Percentiles rank a stretch among this genome's conserved stretches.
phyloP scores from a whole-genome alignment of 2,797 vertebrate species.

The Acipenser transmontanus region DNA sequence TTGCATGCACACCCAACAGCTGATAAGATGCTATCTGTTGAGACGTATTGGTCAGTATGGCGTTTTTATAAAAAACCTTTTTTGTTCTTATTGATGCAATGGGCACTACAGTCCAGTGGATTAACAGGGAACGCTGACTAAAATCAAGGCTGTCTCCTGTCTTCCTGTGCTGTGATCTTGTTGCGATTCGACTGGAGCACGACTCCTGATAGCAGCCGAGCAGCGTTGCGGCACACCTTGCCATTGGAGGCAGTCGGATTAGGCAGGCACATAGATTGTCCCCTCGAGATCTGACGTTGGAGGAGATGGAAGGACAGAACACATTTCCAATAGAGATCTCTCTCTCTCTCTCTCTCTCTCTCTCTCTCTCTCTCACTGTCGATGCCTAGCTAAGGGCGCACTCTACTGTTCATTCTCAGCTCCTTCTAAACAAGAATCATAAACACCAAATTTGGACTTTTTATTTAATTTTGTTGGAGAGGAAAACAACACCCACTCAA shows the following conservation, averaged over 20 bases:
- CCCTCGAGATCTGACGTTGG: no score
- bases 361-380: neutral
- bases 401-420: constrained; percentile 19
- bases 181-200: neutral
- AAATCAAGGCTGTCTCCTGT: neutral
- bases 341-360: neutral
- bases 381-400: constrained; percentile 14
- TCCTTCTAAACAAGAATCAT: neutral
- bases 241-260: no score
- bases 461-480: no score
- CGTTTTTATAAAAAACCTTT: neutral
- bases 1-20: neutral
- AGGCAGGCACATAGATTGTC: no score
- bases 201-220: neutral
- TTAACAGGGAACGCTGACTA: neutral
- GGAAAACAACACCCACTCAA: no score
- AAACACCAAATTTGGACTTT: neutral
- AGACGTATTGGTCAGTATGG: neutral
- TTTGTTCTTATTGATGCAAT: neutral
- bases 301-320: no score
- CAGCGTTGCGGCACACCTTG: no score
- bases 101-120: neutral
- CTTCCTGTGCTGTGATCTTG: neutral
- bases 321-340: neutral
- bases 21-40: neutral